phyloP scores from a whole-genome alignment of 2,797 vertebrate species.

The Tamandua tetradactyla region DNA sequence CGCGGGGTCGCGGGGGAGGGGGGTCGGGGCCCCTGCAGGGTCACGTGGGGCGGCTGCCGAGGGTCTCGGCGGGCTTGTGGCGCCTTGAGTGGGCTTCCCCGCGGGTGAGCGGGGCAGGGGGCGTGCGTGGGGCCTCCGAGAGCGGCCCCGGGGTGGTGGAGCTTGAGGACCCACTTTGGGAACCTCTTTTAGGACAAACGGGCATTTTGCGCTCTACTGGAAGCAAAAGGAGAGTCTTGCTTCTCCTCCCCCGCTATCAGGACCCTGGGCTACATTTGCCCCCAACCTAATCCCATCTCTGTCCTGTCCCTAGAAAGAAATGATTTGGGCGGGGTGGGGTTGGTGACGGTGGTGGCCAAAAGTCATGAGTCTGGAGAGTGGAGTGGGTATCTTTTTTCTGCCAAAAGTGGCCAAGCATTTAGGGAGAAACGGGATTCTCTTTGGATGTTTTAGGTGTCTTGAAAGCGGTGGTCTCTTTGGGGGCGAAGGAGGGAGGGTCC shows the following conservation, averaged over 20 bases:
- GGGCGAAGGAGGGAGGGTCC: background rate
- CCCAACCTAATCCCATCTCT: background rate
- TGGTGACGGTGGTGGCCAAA: background rate
- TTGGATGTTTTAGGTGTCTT: background rate
- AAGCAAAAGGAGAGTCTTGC: background rate
- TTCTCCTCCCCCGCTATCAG: background rate
- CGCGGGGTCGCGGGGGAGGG: slow-evolving; percentile 41
- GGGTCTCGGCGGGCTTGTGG: background rate
- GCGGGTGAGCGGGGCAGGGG: background rate
- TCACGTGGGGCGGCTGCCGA: background rate
- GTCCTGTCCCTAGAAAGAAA: background rate
- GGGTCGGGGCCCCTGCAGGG: background rate
- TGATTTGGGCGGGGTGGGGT: background rate
- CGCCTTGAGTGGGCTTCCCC: background rate
- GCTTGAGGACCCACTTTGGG: background rate
- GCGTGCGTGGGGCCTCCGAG: background rate
- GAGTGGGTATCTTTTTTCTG: background rate
- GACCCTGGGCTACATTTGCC: background rate
- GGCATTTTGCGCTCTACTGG: background rate
- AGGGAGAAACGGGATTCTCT: background rate
- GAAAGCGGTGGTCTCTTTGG: background rate
- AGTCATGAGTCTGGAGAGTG: background rate
- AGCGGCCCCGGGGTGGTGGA: background rate
- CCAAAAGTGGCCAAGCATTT: background rate
- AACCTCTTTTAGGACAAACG: background rate